Conservation (phyloP, 2,113 vertebrate species). For the Ivindomyrus marchei region DNA sequence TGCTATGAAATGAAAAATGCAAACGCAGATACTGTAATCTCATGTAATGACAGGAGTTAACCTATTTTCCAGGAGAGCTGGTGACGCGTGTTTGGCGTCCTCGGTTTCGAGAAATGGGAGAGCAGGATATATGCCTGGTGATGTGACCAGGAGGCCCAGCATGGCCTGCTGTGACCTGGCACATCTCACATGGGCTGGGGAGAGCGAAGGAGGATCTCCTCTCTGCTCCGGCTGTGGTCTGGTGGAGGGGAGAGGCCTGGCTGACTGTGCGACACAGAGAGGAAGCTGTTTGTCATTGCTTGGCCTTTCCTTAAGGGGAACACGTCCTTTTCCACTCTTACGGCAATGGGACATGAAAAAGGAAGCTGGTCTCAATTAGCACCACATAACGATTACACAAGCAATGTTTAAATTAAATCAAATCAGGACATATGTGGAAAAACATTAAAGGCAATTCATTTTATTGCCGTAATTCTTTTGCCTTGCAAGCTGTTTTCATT, state of each 20-base stretch:
- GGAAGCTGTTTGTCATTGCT: slow-evolving; percentile 6
- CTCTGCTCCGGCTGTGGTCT: background rate
- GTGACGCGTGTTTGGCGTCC: background rate
- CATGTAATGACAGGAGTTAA: background rate
- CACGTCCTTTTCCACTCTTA: background rate
- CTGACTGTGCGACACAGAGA: background rate
- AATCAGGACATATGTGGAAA: slow-evolving; percentile 25
- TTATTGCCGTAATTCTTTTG: slow-evolving; percentile 40
- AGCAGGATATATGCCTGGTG: background rate
- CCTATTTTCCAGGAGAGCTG: background rate
- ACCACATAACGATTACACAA: slow-evolving; percentile 29
- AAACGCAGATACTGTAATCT: background rate
- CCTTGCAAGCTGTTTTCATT: slow-evolving; percentile 42
- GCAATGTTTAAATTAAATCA: slow-evolving; percentile 30
- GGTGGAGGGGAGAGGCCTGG: background rate
- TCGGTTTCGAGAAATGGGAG: background rate
- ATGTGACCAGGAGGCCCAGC: background rate
- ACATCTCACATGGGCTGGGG: background rate
- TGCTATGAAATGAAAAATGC: background rate
- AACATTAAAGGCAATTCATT: slow-evolving; percentile 21
- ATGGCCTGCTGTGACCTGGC: background rate
- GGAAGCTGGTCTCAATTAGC: slow-evolving; percentile 35
- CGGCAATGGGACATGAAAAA: background rate
- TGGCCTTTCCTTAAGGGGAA: background rate
- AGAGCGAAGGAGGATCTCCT: background rate